Conservation (phyloP, 2,113 vertebrate genomes). For the Corythornis vintsioides region DNA sequence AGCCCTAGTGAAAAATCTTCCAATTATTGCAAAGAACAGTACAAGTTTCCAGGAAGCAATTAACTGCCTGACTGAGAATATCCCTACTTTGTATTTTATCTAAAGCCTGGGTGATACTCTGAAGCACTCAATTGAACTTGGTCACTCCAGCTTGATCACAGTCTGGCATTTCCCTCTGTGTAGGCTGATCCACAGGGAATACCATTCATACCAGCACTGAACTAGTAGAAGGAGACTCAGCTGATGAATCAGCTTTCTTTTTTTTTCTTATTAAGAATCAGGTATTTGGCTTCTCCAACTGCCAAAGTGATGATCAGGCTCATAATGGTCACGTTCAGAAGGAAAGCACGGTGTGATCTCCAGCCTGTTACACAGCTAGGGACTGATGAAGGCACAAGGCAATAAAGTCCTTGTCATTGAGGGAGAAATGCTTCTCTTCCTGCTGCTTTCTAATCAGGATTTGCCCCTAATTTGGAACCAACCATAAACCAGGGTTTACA, state of each 20-base stretch:
- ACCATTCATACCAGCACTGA: not conserved
- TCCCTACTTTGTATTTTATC: not conserved
- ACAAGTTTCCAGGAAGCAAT: not conserved
- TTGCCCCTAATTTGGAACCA: not conserved
- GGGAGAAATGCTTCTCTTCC: slow-evolving; percentile 10
- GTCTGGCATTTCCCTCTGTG: not conserved
- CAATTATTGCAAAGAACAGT: not conserved
- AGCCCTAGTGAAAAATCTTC: not conserved
- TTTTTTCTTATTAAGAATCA: not conserved
- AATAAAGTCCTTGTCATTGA: not conserved
- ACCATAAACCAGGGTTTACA: not conserved
- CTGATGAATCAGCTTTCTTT: slow-evolving; percentile 36
- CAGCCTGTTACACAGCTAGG: not conserved
- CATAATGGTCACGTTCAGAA: not conserved
- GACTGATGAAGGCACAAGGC: not conserved
- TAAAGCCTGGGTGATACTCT: slow-evolving; percentile 3
- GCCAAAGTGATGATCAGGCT: not conserved
- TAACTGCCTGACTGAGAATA: not conserved
- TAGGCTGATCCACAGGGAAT: not conserved
- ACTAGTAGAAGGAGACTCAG: slow-evolving; percentile 31
- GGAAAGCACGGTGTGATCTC: not conserved
- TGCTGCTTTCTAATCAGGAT: not conserved
- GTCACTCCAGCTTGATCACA: not conserved
- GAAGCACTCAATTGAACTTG: slow-evolving; percentile 6
- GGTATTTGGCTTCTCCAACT: not conserved